Evolutionary conservation across 2,888 invertebrate species (phyloP).

Genomic region (Coleophora flavipennella): DNA sequence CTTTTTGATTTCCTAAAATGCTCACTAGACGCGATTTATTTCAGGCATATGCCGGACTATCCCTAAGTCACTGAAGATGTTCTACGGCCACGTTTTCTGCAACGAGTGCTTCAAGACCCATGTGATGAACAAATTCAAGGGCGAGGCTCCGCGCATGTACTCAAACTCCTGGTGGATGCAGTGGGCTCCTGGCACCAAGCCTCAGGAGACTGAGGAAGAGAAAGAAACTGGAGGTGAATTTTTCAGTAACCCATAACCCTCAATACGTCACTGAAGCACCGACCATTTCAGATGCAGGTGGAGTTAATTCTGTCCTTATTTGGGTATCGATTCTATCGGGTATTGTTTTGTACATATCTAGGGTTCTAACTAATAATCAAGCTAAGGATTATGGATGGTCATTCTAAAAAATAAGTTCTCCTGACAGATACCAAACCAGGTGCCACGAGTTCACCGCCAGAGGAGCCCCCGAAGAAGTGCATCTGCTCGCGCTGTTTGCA

Average conservation of each 20-base stretch:
- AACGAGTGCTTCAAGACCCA: slow-evolving; percentile 53
- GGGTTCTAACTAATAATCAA: too few relatives aligned
- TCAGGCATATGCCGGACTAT: slow-evolving; percentile 53
- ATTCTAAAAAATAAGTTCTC: neutral
- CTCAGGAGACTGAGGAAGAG: slow-evolving; percentile 15
- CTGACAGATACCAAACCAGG: slow-evolving; percentile 12
- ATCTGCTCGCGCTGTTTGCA: slow-evolving; percentile 55
- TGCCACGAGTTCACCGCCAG: slow-evolving; percentile 14
- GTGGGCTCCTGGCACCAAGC: slow-evolving; percentile 40
- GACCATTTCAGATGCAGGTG: too few relatives aligned
- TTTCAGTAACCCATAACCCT: too few relatives aligned
- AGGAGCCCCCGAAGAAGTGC: slow-evolving; percentile 32
- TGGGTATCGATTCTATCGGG: too few relatives aligned
- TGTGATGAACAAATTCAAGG: slow-evolving; percentile 44
- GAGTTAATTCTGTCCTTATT: too few relatives aligned
- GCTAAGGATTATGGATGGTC: too few relatives aligned
- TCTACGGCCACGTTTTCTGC: slow-evolving; percentile 64
- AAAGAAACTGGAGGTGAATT: slow-evolving; percentile 19
- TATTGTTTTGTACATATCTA: too few relatives aligned
- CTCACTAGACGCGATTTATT: too few relatives aligned
- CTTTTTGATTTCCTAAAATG: too few relatives aligned
- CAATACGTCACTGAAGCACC: too few relatives aligned
- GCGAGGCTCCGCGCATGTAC: slow-evolving; percentile 38
- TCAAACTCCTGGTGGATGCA: slow-evolving; percentile 60
- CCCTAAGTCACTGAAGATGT: slow-evolving; percentile 53